Conservation (phyloP, 2,113 vertebrate genomes). For the Pterophyllum scalare region DNA sequence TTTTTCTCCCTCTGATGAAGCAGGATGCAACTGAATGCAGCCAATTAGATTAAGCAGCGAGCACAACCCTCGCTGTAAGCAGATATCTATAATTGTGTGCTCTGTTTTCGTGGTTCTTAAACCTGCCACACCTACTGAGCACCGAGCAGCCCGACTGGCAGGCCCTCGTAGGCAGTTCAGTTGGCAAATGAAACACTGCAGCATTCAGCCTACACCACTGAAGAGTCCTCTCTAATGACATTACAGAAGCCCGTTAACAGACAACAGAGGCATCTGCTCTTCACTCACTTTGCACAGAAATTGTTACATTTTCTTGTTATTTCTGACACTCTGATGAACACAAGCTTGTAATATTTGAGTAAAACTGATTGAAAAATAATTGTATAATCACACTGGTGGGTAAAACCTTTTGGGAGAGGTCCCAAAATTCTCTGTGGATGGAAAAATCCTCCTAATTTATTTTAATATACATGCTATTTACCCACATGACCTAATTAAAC, state of each 20-base stretch:
- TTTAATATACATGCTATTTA: not conserved
- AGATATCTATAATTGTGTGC: not conserved
- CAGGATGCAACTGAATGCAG: too few species aligned
- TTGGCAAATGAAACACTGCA: not conserved
- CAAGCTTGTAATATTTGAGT: not conserved
- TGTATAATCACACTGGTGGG: not conserved
- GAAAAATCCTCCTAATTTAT: not conserved
- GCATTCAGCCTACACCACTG: not conserved
- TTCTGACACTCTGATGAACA: too few species aligned
- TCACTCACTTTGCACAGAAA: not conserved
- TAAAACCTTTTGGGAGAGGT: not conserved
- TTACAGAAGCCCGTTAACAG: not conserved
- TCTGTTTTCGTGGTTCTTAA: not conserved
- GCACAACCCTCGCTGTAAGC: not conserved
- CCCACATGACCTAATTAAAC: not conserved
- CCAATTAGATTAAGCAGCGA: not conserved
- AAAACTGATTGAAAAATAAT: not conserved
- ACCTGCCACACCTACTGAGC: slow-evolving; percentile 37
- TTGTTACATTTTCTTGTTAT: not conserved
- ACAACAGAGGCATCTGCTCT: not conserved
- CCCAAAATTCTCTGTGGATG: too few species aligned
- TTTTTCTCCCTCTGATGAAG: not conserved
- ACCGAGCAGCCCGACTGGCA: not conserved
- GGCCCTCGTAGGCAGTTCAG: not conserved
- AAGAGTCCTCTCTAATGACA: not conserved